These are phyloP conservation scores for Drosophila putrida DNA, from an alignment of 2,888 invertebrate species.

Conservation along the genomic window DNA sequence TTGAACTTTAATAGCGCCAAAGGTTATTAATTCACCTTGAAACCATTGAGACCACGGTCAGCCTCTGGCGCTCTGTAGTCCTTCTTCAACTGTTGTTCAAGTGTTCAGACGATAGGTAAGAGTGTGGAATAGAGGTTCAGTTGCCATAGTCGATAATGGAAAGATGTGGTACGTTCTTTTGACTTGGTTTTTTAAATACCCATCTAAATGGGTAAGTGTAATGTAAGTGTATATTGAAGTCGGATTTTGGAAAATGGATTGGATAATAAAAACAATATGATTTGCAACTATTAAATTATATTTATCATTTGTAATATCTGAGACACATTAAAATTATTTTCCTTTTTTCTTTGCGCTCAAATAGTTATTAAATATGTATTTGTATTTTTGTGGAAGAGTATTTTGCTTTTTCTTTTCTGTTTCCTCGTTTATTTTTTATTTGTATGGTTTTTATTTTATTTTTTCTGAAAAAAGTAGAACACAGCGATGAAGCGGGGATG, in stretches of 20 bases:
- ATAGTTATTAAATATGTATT: too few species aligned
- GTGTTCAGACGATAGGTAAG: not conserved
- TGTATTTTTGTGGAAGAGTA: slow-evolving; percentile 20
- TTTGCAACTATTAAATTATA: too few species aligned
- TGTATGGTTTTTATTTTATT: slow-evolving; percentile 10
- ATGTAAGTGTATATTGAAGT: too few species aligned
- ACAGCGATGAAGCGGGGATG: slow-evolving; percentile 39
- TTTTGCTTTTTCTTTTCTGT: slow-evolving; percentile 1
- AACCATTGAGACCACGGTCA: slow-evolving; percentile 17
- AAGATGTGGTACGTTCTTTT: slow-evolving; percentile 53
- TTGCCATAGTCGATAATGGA: slow-evolving; percentile 65
- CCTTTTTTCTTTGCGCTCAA: too few species aligned
- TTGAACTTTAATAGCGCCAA: slow-evolving; percentile 59
- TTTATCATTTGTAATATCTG: too few species aligned
- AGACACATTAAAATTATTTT: too few species aligned
- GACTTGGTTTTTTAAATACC: slow-evolving; percentile 28
- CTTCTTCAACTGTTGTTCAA: slow-evolving; percentile 34
- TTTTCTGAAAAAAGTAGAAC: slow-evolving; percentile 28
- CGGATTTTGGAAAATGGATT: too few species aligned
- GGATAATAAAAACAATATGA: too few species aligned
- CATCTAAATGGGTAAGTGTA: too few species aligned
- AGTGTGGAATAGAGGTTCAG: slow-evolving; percentile 5
- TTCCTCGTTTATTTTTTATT: slow-evolving; percentile 8
- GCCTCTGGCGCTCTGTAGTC: slow-evolving; percentile 47
- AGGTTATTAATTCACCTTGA: slow-evolving; percentile 69